phyloP scores from a whole-genome alignment of 2,113 vertebrate species.

The Lagenorhynchus albirostris region DNA sequence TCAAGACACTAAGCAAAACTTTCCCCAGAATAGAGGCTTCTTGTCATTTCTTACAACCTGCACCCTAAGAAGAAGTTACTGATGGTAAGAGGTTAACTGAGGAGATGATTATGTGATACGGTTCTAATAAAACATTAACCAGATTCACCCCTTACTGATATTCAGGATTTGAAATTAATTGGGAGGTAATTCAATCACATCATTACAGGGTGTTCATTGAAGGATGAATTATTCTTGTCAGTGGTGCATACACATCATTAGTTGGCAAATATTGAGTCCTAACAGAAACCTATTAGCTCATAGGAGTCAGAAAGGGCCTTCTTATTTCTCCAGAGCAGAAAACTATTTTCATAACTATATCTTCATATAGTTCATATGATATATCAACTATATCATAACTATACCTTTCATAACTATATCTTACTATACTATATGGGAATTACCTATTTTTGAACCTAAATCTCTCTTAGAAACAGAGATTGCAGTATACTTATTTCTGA shows the following conservation, averaged over 20 bases:
- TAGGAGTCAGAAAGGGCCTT: not conserved
- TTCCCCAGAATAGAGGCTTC: not conserved
- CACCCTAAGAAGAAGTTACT: not conserved
- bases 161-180: conserved; percentile 57
- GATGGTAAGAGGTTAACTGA: not conserved
- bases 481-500: not conserved
- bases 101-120: not conserved
- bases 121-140: not conserved
- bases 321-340: not conserved
- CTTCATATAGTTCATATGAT: not conserved
- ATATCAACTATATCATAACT: no score
- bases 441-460: not conserved
- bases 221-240: conserved; percentile 53
- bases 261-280: conserved; percentile 30
- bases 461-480: not conserved
- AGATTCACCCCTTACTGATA: not conserved
- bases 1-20: not conserved
- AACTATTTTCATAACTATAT: not conserved
- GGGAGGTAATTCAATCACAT: conserved; percentile 31
- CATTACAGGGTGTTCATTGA: conserved; percentile 27
- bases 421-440: not conserved
- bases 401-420: not conserved
- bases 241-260: conserved; percentile 8
- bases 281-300: not conserved
- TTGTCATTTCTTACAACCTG: not conserved